phyloP scores from a whole-genome alignment of 2,888 invertebrate species.

The Catocala fraxini region DNA sequence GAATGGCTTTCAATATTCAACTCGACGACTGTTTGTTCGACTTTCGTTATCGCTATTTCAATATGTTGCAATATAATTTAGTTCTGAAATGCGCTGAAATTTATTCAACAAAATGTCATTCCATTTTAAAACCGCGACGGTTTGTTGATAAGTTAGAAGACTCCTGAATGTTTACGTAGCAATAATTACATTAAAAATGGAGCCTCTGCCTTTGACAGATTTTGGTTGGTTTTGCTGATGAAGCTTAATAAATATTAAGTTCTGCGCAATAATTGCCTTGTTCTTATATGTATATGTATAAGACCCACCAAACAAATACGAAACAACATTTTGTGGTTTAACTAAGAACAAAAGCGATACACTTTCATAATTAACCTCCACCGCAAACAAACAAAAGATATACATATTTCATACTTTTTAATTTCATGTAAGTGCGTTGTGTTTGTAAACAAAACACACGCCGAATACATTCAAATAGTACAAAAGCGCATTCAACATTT shows the following conservation, averaged over 20 bases:
- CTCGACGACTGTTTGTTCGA: slow-evolving; percentile 48
- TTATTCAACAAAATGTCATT: slow-evolving; percentile 4
- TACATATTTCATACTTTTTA: background rate
- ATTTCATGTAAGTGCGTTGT: slow-evolving; percentile 5
- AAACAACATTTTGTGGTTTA: too few species aligned
- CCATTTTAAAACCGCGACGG: background rate
- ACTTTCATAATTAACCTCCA: too few species aligned
- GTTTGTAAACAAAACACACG: slow-evolving; percentile 25
- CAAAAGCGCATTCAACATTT: slow-evolving; percentile 61
- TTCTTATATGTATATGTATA: too few species aligned
- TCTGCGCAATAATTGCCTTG: too few species aligned
- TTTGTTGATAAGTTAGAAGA: slow-evolving; percentile 3
- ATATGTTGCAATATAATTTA: slow-evolving; percentile 25
- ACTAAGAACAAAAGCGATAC: too few species aligned
- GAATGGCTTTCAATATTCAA: slow-evolving; percentile 56
- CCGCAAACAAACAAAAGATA: too few species aligned
- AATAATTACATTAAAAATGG: background rate
- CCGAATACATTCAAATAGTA: slow-evolving; percentile 45
- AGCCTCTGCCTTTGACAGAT: background rate
- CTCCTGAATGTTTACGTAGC: background rate
- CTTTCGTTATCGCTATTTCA: slow-evolving; percentile 47
- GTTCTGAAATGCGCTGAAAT: slow-evolving; percentile 24
- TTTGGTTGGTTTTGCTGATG: background rate
- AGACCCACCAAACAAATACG: too few species aligned
- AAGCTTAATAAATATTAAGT: too few species aligned